Evolutionary conservation across 2,113 vertebrate genomes (phyloP).

Genomic region (Rhinogobius similis): DNA sequence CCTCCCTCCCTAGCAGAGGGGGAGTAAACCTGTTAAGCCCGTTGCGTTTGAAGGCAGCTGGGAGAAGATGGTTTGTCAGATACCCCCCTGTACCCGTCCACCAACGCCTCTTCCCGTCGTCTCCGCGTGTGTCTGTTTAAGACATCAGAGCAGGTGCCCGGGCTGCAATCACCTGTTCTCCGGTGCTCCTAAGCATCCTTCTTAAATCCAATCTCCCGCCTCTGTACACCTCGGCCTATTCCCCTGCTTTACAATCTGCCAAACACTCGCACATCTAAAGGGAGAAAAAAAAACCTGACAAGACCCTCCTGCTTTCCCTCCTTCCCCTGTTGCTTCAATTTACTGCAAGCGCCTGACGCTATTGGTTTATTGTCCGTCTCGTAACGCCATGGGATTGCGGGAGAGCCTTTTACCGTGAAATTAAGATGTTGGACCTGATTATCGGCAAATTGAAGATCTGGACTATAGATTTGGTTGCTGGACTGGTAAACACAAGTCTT

Average conservation of each 20-base stretch:
- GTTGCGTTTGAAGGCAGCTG: slow-evolving; percentile 20
- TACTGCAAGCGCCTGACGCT: slow-evolving; percentile 27
- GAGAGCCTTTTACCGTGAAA: slow-evolving; percentile 6
- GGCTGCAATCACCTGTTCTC: slow-evolving; percentile 35
- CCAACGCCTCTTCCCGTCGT: slow-evolving; percentile 33
- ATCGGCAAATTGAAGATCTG: not conserved
- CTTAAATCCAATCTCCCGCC: slow-evolving; percentile 35
- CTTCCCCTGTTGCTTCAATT: slow-evolving; percentile 37
- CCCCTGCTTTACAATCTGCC: slow-evolving; percentile 32
- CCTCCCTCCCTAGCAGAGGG: not conserved
- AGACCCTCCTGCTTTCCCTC: slow-evolving; percentile 16
- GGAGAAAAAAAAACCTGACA: slow-evolving; percentile 33
- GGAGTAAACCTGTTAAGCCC: slow-evolving; percentile 32
- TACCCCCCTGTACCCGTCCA: slow-evolving; percentile 29
- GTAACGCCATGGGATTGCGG: slow-evolving; percentile 3
- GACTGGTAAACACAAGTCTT: not conserved
- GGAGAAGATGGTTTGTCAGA: slow-evolving; percentile 43
- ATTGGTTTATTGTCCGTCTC: slow-evolving; percentile 41
- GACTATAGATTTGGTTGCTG: not conserved
- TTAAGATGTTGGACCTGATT: not conserved
- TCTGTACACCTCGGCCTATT: slow-evolving; percentile 24
- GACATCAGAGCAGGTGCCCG: slow-evolving; percentile 30
- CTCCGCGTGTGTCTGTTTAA: slow-evolving; percentile 28
- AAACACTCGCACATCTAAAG: slow-evolving; percentile 31
- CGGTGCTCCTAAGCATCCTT: slow-evolving; percentile 18